Evolutionary conservation across 2,888 invertebrate genomes (phyloP), one percentile per base, ranked within the genome.

Genomic region (Phaonia tiefii): DNA sequence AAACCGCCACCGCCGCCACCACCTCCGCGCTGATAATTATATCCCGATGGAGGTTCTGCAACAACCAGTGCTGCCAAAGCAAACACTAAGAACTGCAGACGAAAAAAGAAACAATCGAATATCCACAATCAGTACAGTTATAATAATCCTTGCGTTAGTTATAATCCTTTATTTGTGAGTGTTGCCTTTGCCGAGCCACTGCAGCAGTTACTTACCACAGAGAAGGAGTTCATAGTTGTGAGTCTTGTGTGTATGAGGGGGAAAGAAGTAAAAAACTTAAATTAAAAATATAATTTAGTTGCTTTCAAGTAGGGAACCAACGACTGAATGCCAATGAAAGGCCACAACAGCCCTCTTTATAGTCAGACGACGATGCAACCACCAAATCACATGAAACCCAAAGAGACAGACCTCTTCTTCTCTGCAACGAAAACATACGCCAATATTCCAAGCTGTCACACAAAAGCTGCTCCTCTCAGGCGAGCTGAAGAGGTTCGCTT

Each of bases 61-160:
- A 93, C 92, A 89, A 92, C 94, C 89, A 93, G 92, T 90, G 94
- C 94, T 89, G 94, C 95, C 93, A 96, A 92, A 89, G 95, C 95
- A 89, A 95, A 93, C 92, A 95, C 94, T 93, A 96, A 93, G 93
- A 95, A 96, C 96, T 96, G 93, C 60, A 92, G 92, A 82, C 78
- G 82, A 83, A 84, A 75, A 39, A 66, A 75, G 58, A 75, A 78
- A 58, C 56, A 42, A 70, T 65, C 49, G 8, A 54, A 63, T 70
- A 46, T 60, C 22, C 42, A 77, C 1, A 71, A 60, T 65, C 17
- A 31, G 15, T 31, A 25, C n/a, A 26, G 37, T 44, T 37, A 37
- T 42, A 63, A 42, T 51, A 54, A 56, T 54, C 37, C 65, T 60
- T 13, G 15, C 26, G 0, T 8, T 13, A 74, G 63, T n/a, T 31